Conservation (phyloP, 2,113 vertebrate species). For the Tragulus kanchil region DNA sequence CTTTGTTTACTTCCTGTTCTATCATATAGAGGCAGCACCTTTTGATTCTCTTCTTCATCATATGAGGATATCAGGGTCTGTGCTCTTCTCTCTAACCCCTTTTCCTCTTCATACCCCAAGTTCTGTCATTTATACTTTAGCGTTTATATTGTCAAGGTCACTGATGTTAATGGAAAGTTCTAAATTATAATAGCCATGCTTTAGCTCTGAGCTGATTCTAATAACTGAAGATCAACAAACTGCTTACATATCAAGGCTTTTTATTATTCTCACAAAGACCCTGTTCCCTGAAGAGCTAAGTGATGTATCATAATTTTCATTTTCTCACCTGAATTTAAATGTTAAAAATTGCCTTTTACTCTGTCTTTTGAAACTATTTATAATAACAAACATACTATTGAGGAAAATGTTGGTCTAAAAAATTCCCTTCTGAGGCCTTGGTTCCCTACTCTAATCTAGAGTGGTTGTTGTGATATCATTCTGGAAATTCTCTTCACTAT, state of each 20-base stretch:
- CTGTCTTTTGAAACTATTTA: neutral
- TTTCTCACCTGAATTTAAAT: neutral
- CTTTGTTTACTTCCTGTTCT: neutral
- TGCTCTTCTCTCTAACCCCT: neutral
- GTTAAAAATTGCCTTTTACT: neutral
- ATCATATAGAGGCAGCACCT: neutral
- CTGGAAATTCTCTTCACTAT: neutral
- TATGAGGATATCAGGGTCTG: neutral
- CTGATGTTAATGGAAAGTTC: neutral
- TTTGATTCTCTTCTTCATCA: neutral
- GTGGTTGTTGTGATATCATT: neutral
- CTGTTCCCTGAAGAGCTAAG: neutral
- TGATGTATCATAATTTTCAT: neutral
- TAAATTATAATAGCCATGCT: neutral
- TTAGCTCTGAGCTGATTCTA: neutral
- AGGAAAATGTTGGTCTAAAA: neutral
- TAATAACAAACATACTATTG: neutral
- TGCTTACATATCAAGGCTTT: neutral
- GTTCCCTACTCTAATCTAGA: neutral
- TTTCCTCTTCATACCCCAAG: neutral
- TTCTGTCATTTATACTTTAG: neutral
- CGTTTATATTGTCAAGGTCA: neutral
- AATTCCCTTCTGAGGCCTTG: neutral
- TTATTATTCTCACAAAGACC: neutral
- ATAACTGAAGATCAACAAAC: constrained; percentile 10